These are phyloP conservation scores for Aplochiton taeniatus DNA, from an alignment of 2,797 vertebrate species.

Conservation along the genomic window DNA sequence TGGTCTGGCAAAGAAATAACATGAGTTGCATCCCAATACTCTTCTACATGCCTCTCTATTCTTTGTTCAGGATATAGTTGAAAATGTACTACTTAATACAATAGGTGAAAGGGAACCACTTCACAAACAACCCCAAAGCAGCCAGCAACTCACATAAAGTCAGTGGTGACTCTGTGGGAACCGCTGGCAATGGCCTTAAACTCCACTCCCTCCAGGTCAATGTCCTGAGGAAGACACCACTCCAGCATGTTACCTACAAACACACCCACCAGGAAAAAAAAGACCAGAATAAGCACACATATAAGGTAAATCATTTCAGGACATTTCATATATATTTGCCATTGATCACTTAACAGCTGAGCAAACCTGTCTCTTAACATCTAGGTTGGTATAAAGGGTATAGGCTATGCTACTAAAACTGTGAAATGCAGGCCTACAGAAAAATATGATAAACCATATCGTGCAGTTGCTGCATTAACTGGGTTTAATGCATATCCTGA, in stretches of 20 bases:
- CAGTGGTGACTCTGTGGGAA: slow-evolving; percentile 90
- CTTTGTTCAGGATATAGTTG: not conserved
- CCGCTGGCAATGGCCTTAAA: slow-evolving; percentile 97
- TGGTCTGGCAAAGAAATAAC: slow-evolving; percentile 9
- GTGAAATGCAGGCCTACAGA: too few species aligned
- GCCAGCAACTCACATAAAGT: slow-evolving; percentile 86
- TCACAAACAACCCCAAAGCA: not conserved
- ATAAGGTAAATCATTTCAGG: not conserved
- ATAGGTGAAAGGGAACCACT: not conserved
- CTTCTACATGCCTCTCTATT: not conserved
- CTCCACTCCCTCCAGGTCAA: slow-evolving; percentile 92
- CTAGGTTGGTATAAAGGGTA: too few species aligned
- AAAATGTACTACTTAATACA: not conserved
- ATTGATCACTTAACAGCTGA: slow-evolving; percentile 44
- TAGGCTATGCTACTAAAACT: too few species aligned
- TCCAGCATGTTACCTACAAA: slow-evolving; percentile 91
- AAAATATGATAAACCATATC: too few species aligned
- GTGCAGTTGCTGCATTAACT: too few species aligned
- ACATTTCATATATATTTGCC: not conserved
- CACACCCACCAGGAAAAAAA: not conserved
- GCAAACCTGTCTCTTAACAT: slow-evolving; percentile 30
- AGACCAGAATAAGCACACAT: not conserved
- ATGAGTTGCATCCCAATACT: not conserved
- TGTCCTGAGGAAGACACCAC: slow-evolving; percentile 93
- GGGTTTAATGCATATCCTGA: too few species aligned